Evolutionary conservation across 2,888 invertebrate species (phyloP).

Genomic region (Chydorus sphaericus): DNA sequence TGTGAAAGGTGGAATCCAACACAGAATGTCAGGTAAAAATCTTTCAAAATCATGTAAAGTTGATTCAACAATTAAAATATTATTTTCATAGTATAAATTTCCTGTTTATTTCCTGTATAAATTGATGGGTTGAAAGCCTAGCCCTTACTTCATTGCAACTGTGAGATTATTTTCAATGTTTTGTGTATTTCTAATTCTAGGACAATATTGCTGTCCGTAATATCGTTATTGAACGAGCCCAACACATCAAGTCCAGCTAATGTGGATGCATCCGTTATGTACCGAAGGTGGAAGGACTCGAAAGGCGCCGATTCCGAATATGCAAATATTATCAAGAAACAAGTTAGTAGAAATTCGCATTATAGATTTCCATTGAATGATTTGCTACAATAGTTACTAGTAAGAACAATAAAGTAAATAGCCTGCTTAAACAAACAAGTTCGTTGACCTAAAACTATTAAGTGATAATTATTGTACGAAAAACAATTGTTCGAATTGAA

Average conservation of each 20-base stretch:
- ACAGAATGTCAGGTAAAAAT: slow-evolving; percentile 69
- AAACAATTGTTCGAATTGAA: background rate
- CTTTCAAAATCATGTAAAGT: background rate
- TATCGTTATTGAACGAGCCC: slow-evolving; percentile 96
- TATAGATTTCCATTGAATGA: too few relatives aligned
- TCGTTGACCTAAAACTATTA: too few relatives aligned
- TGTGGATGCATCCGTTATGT: slow-evolving; percentile 99
- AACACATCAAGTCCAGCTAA: slow-evolving; percentile 99
- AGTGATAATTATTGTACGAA: too few relatives aligned
- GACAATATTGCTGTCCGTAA: slow-evolving; percentile 93
- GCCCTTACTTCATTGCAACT: too few relatives aligned
- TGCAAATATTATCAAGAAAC: slow-evolving; percentile 90
- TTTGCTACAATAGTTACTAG: background rate
- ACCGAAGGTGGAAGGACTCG: slow-evolving; percentile 94
- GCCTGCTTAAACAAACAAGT: too few relatives aligned
- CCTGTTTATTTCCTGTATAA: too few relatives aligned
- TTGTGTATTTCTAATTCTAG: too few relatives aligned
- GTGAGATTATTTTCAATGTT: too few relatives aligned
- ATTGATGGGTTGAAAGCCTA: too few relatives aligned
- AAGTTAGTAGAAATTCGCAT: background rate
- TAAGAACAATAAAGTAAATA: too few relatives aligned
- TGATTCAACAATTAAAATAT: too few relatives aligned
- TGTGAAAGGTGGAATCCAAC: slow-evolving; percentile 99
- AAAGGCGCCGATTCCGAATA: slow-evolving; percentile 97
- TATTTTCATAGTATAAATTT: too few relatives aligned